Evolutionary conservation across 2,797 vertebrate genomes (phyloP).

Genomic region (Enteromius radiatus): DNA sequence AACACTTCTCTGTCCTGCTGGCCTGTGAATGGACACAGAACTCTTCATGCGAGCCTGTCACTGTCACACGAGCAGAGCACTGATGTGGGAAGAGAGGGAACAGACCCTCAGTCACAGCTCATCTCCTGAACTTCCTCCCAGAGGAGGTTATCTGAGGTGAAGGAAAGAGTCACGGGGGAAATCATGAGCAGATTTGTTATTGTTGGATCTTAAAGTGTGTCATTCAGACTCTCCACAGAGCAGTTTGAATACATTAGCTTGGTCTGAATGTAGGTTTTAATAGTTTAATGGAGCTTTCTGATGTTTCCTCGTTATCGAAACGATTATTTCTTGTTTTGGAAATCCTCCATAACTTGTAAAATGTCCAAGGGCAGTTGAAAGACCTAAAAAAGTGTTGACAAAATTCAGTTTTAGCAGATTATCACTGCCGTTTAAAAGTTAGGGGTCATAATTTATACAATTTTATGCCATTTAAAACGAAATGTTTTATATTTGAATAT

Average conservation of each 20-base stretch:
- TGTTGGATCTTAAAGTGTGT: constrained; percentile 12
- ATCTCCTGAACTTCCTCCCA: constrained; percentile 35
- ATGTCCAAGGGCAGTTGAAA: not conserved
- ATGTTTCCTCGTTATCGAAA: constrained; percentile 7
- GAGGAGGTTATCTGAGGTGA: constrained; percentile 41
- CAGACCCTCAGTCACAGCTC: constrained; percentile 14
- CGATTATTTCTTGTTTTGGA: not conserved
- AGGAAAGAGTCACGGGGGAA: constrained; percentile 29
- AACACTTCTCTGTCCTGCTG: constrained; percentile 66
- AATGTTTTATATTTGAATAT: not conserved
- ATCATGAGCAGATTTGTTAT: constrained; percentile 42
- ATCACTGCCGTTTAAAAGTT: not conserved
- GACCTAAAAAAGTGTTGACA: not conserved
- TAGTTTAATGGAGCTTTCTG: not conserved
- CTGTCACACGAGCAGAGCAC: constrained; percentile 59
- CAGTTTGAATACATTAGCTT: not conserved
- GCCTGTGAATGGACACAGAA: constrained; percentile 62
- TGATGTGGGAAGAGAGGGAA: constrained; percentile 50
- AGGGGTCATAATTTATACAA: not conserved
- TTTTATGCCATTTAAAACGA: not conserved
- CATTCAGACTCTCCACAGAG: constrained; percentile 9
- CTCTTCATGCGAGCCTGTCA: constrained; percentile 71
- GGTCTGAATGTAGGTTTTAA: constrained; percentile 10
- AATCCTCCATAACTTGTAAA: constrained; percentile 4
- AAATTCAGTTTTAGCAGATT: not conserved